Conservation (phyloP, 2,888 invertebrate genomes). For the Synanthedon formicaeformis region DNA sequence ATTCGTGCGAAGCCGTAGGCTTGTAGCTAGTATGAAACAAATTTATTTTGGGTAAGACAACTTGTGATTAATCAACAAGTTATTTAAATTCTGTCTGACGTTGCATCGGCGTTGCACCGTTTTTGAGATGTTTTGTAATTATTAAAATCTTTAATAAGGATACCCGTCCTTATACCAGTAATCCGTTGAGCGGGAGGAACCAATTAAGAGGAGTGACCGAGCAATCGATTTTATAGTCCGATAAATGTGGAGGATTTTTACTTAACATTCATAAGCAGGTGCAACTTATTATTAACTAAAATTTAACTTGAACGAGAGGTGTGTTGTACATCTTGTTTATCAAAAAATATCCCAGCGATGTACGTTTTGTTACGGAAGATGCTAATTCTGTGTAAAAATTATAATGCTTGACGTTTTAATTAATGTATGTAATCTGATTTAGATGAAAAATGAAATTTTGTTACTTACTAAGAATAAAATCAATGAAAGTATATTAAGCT, state of each 20-base stretch:
- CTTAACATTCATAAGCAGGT: slow-evolving; percentile 12
- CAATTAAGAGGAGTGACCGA: slow-evolving; percentile 29
- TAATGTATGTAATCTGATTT: too few relatives aligned
- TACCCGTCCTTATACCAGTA: slow-evolving; percentile 6
- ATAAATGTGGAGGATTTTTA: slow-evolving; percentile 11
- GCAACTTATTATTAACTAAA: slow-evolving; percentile 4
- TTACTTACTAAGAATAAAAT: too few relatives aligned
- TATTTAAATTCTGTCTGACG: not conserved
- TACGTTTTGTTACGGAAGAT: too few relatives aligned
- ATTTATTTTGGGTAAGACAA: not conserved
- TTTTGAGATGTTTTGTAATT: slow-evolving; percentile 3
- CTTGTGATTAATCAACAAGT: not conserved
- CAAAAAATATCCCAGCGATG: too few relatives aligned
- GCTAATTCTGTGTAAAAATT: too few relatives aligned
- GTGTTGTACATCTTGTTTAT: too few relatives aligned
- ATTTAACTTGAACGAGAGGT: too few relatives aligned
- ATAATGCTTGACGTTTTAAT: too few relatives aligned
- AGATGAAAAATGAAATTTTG: too few relatives aligned
- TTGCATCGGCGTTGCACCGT: not conserved
- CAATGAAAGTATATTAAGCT: too few relatives aligned
- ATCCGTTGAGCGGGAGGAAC: slow-evolving; percentile 10
- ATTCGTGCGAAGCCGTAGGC: too few relatives aligned
- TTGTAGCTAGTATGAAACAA: not conserved
- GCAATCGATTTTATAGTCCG: slow-evolving; percentile 19
- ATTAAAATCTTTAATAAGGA: slow-evolving; percentile 13